phyloP scores from a whole-genome alignment of 2,797 vertebrate species.

The Lemur catta region DNA sequence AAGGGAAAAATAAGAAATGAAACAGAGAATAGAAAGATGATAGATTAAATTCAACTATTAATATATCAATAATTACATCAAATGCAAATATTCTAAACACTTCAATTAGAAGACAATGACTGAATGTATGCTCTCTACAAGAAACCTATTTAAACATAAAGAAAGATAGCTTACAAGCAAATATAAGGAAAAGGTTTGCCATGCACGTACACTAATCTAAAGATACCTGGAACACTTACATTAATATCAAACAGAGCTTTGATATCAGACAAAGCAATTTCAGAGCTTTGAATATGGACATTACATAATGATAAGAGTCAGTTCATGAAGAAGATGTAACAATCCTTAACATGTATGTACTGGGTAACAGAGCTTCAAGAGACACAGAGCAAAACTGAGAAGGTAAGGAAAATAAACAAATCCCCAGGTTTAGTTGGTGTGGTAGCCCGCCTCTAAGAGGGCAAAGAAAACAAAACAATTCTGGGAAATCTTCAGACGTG shows the following conservation, averaged over 20 bases:
- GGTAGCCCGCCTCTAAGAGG: background rate
- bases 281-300: background rate
- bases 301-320: background rate
- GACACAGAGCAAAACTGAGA: background rate
- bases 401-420: background rate
- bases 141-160: background rate
- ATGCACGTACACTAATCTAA: background rate
- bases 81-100: background rate
- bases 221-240: background rate
- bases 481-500: background rate
- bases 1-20: background rate
- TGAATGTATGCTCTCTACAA: background rate
- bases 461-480: background rate
- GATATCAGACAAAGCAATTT: background rate
- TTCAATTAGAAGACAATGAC: background rate
- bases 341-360: background rate
- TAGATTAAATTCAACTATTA: background rate
- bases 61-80: background rate
- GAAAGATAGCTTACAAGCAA: background rate
- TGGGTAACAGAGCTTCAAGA: background rate
- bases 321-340: background rate
- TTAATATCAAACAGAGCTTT: background rate
- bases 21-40: background rate
- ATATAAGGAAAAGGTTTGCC: background rate
- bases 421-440: background rate